Evolutionary conservation across 2,797 vertebrate species (phyloP).

Genomic region (Coreius guichenoti): DNA sequence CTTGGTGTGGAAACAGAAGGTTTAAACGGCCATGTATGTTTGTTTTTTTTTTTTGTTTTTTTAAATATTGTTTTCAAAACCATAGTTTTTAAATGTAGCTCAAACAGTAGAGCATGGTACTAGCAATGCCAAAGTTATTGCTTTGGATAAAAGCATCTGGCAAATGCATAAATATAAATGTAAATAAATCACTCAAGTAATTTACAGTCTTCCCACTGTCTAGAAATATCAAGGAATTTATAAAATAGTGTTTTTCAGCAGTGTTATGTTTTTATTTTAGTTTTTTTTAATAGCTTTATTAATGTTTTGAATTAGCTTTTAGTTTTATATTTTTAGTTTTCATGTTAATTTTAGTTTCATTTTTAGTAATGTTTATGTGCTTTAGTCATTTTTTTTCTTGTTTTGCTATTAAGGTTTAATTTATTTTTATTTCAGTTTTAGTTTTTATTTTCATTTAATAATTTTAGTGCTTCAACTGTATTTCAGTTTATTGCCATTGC

Average conservation of each 20-base stretch:
- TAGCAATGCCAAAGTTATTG: not conserved
- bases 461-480: too few relatives aligned
- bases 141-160: not conserved
- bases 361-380: too few relatives aligned
- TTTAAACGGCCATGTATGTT: not conserved
- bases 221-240: not conserved
- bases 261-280: too few relatives aligned
- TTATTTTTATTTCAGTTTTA: too few relatives aligned
- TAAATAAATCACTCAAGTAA: not conserved
- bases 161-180: not conserved
- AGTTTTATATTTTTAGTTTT: too few relatives aligned
- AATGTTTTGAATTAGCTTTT: too few relatives aligned
- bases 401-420: too few relatives aligned
- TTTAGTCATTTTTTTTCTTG: too few relatives aligned
- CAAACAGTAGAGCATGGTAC: not conserved
- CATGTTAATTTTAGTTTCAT: too few relatives aligned
- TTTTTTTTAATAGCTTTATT: too few relatives aligned
- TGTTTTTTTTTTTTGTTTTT: not conserved
- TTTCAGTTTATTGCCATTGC: not conserved
- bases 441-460: too few relatives aligned
- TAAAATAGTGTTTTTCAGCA: not conserved
- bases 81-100: not conserved
- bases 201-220: not conserved
- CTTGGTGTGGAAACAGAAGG: not conserved
- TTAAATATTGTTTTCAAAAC: not conserved